Conservation (phyloP, 2,888 invertebrate genomes). For the Acleris holmiana region DNA sequence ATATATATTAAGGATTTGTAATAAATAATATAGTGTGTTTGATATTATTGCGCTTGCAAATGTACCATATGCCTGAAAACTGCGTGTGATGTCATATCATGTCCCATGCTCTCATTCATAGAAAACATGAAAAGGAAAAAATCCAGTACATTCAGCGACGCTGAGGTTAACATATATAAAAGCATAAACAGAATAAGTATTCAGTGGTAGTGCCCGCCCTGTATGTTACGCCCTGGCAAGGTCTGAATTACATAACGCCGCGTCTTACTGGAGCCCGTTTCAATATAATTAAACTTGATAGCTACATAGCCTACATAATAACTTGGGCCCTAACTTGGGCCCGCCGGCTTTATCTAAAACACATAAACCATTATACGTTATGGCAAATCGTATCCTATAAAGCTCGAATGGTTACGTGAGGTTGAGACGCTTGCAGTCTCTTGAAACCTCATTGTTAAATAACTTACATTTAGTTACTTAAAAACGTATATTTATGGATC, state of each 20-base stretch:
- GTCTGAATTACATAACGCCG: slow-evolving; percentile 33
- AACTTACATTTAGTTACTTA: neutral
- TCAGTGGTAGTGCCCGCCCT: slow-evolving; percentile 20
- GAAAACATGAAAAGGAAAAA: too few relatives aligned
- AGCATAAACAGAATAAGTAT: slow-evolving; percentile 26
- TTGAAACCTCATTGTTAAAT: neutral
- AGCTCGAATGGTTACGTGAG: slow-evolving; percentile 21
- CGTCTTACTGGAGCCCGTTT: slow-evolving; percentile 28
- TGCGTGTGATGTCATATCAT: too few relatives aligned
- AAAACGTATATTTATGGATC: too few relatives aligned
- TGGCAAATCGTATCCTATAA: slow-evolving; percentile 21
- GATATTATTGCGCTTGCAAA: too few relatives aligned
- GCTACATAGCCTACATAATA: slow-evolving; percentile 8
- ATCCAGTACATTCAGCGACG: too few relatives aligned
- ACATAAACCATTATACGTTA: slow-evolving; percentile 24
- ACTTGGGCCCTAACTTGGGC: slow-evolving; percentile 5
- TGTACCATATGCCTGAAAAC: too few relatives aligned
- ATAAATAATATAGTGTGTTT: too few relatives aligned
- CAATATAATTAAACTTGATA: slow-evolving; percentile 8
- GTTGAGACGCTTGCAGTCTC: slow-evolving; percentile 9
- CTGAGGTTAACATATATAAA: neutral
- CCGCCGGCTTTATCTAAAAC: slow-evolving; percentile 12
- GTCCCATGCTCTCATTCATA: too few relatives aligned
- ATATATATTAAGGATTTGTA: too few relatives aligned
- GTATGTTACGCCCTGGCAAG: slow-evolving; percentile 28